These are phyloP conservation scores for Scylla paramamosain DNA, from an alignment of 1,140 invertebrate genomes.

Conservation along the genomic window DNA sequence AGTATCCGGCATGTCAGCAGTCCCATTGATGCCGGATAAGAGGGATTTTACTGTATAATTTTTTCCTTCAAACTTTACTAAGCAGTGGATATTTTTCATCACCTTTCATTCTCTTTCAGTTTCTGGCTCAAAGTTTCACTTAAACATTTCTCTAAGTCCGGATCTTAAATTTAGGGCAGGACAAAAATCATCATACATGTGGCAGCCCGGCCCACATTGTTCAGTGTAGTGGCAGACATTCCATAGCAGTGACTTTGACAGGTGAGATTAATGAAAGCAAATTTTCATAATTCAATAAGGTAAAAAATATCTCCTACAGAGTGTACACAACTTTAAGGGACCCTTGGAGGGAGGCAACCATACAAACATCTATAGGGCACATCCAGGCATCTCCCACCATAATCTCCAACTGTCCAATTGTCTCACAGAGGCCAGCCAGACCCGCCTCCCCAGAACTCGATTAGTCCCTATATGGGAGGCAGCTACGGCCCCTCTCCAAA, in stretches of 20 bases:
- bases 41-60: too few species aligned
- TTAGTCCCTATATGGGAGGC: conserved; percentile 73
- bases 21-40: too few species aligned
- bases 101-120: neutral
- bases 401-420: conserved; percentile 71
- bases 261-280: conserved; percentile 75
- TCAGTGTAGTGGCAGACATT: conserved; percentile 71
- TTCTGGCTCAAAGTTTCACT: neutral
- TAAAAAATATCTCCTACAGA: conserved; percentile 62
- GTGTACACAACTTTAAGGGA: conserved; percentile 51
- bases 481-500: conserved; percentile 66
- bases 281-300: conserved; percentile 74
- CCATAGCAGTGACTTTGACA: conserved; percentile 74
- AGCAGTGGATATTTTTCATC: neutral
- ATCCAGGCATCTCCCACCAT: conserved; percentile 47
- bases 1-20: too few species aligned
- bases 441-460: conserved; percentile 64
- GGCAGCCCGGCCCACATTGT: conserved; percentile 74
- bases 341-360: conserved; percentile 5
- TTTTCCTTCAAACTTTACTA: conserved; percentile 23
- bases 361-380: conserved; percentile 48
- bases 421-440: conserved; percentile 57
- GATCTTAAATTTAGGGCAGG: neutral
- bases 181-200: conserved; percentile 58
- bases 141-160: neutral